Conservation (phyloP, 2,797 vertebrate species). For the Psittacula derbiana region DNA sequence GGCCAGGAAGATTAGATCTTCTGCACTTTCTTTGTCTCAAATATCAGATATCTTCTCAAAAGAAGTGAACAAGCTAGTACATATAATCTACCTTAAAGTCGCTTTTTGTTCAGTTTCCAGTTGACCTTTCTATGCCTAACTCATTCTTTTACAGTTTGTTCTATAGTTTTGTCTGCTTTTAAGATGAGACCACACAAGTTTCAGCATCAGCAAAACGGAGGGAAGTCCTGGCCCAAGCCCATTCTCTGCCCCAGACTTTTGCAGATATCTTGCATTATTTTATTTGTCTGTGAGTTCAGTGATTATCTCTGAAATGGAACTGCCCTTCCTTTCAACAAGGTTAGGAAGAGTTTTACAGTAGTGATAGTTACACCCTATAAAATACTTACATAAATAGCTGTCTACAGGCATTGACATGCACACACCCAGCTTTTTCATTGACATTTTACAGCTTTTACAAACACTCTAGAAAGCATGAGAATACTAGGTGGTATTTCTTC, state of each 20-base stretch:
- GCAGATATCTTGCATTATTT: neutral
- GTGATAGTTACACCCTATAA: rapidly evolving
- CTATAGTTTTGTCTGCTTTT: rapidly evolving
- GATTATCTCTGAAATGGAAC: neutral
- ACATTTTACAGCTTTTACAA: neutral
- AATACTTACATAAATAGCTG: neutral
- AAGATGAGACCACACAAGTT: neutral
- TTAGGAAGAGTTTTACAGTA: neutral
- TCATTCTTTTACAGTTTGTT: neutral
- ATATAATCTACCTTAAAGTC: neutral
- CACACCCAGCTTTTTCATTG: neutral
- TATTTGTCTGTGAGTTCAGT: neutral
- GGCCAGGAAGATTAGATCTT: neutral
- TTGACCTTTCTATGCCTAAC: neutral
- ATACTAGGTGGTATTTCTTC: neutral
- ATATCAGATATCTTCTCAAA: neutral
- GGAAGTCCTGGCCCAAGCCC: neutral
- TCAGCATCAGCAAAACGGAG: neutral
- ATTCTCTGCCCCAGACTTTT: neutral
- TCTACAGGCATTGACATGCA: rapidly evolving
- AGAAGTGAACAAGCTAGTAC: neutral
- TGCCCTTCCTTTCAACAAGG: neutral
- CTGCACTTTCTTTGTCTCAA: neutral
- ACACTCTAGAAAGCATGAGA: neutral
- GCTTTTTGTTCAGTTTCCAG: neutral